A percentile compares a stretch with the other conserved stretches of the same genome.
Evolutionary conservation across 2,888 invertebrate species (phyloP).

Genomic region (Hemithea aestivaria): DNA sequence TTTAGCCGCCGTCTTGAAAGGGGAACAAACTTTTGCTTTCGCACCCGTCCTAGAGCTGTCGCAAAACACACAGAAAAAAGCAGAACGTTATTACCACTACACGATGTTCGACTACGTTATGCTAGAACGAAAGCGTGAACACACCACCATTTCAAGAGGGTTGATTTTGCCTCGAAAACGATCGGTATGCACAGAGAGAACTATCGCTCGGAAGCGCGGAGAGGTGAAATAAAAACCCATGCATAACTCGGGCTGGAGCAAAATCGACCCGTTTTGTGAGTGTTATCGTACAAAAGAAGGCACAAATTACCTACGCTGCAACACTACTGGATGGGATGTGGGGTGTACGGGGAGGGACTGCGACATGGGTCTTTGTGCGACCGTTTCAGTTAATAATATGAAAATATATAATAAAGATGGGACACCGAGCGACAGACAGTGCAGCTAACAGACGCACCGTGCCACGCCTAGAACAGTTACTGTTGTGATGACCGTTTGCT

Average conservation of each 20-base stretch:
- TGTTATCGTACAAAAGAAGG: conserved; percentile 39
- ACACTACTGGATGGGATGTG: conserved; percentile 33
- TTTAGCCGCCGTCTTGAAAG: conserved; percentile 87
- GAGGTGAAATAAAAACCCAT: conserved; percentile 56
- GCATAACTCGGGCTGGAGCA: conserved; percentile 63
- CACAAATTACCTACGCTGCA: conserved; percentile 44
- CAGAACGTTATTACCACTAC: conserved; percentile 28
- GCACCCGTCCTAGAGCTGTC: conserved; percentile 78
- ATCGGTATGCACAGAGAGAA: conserved; percentile 25
- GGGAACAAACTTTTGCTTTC: conserved; percentile 84
- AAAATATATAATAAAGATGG: not conserved
- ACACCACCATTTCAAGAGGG: conserved; percentile 77
- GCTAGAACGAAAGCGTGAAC: conserved; percentile 38
- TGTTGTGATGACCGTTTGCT: conserved; percentile 74
- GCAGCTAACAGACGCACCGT: conserved; percentile 60
- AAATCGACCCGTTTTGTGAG: conserved; percentile 53
- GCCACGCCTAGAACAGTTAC: conserved; percentile 67
- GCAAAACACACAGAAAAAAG: conserved; percentile 71
- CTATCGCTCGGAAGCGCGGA: conserved; percentile 46
- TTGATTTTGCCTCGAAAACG: conserved; percentile 67
- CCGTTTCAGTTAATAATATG: conserved; percentile 46
- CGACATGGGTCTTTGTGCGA: conserved; percentile 69
- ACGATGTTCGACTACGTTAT: conserved; percentile 19
- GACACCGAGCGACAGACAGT: conserved; percentile 36
- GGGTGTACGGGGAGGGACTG: conserved; percentile 28